A percentile compares a stretch with the other conserved stretches of the same genome.
These are phyloP conservation scores for Tor tambroides DNA, from an alignment of 2,113 vertebrate species.

Conservation along the genomic window DNA sequence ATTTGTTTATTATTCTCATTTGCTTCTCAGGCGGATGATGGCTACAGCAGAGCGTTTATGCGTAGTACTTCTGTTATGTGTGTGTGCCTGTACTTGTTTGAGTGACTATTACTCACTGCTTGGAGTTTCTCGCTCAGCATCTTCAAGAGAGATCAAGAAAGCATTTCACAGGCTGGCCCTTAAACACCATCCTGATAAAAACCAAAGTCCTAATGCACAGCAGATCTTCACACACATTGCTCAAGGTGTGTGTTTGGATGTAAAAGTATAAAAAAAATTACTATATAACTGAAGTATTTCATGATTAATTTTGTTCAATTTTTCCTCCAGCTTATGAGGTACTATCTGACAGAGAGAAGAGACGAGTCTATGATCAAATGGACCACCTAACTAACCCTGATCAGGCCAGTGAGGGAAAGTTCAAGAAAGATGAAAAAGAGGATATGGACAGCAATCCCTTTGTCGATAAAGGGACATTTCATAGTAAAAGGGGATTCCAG, in stretches of 20 bases:
- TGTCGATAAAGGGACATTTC: not conserved
- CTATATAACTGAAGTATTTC: not conserved
- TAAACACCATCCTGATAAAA: constrained; percentile 54
- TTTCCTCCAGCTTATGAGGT: constrained; percentile 45
- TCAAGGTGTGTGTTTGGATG: constrained; percentile 33
- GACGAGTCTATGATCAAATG: constrained; percentile 45
- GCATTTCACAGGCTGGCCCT: constrained; percentile 46
- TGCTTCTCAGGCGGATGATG: constrained; percentile 26
- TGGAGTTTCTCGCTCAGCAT: constrained; percentile 47
- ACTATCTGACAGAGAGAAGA: constrained; percentile 30
- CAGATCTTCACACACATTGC: constrained; percentile 47
- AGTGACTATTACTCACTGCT: constrained; percentile 55
- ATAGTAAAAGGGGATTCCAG: constrained; percentile 27
- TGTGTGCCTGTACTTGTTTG: constrained; percentile 20
- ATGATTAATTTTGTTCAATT: not conserved
- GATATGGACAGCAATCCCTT: not conserved
- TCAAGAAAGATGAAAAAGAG: constrained; percentile 3
- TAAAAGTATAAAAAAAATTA: not conserved
- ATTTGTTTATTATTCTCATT: not conserved
- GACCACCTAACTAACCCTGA: not conserved
- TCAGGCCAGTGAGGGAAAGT: not conserved
- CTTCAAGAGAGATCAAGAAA: constrained; percentile 51
- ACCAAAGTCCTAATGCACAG: constrained; percentile 48
- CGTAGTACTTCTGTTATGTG: not conserved
- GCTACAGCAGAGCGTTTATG: not conserved